A percentile compares a stretch with the other conserved stretches of the same genome.
Evolutionary conservation across 2,888 invertebrate species (phyloP).

Genomic region (Bombyx huttoni): DNA sequence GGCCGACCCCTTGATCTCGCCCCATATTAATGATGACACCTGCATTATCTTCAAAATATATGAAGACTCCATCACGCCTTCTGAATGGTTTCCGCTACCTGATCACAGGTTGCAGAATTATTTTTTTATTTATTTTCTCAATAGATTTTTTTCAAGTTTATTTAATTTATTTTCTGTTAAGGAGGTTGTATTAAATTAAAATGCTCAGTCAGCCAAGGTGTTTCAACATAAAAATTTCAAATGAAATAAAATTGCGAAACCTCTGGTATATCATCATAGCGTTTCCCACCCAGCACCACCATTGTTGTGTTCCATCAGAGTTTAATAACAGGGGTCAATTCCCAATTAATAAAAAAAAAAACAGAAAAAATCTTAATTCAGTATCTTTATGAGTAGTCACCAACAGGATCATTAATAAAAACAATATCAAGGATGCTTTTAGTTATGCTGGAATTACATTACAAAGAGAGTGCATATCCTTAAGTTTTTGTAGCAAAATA

Average conservation of each 20-base stretch:
- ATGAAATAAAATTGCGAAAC: constrained; percentile 49
- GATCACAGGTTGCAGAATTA: constrained; percentile 99
- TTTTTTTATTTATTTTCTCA: not conserved
- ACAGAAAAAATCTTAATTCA: too few species aligned
- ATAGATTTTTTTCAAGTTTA: too few species aligned
- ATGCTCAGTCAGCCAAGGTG: constrained; percentile 69
- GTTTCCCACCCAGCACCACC: constrained; percentile 6
- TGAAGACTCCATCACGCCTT: constrained; percentile 98
- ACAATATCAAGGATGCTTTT: too few species aligned
- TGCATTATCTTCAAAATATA: constrained; percentile 99
- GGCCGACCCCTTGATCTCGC: constrained; percentile 99
- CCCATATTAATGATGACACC: constrained; percentile 99
- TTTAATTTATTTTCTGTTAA: too few species aligned
- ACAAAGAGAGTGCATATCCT: too few species aligned
- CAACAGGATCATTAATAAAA: too few species aligned
- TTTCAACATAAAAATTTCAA: constrained; percentile 53
- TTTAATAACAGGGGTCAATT: too few species aligned
- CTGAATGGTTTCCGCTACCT: constrained; percentile 98
- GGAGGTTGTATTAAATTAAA: constrained; percentile 1
- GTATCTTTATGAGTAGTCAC: too few species aligned
- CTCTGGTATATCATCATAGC: constrained; percentile 59
- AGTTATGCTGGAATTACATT: too few species aligned
- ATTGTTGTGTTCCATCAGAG: too few species aligned
- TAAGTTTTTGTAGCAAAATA: too few species aligned
- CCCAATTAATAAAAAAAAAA: too few species aligned